Evolutionary conservation across 2,888 invertebrate genomes (phyloP).

Genomic region (Cheilosia pagana): DNA sequence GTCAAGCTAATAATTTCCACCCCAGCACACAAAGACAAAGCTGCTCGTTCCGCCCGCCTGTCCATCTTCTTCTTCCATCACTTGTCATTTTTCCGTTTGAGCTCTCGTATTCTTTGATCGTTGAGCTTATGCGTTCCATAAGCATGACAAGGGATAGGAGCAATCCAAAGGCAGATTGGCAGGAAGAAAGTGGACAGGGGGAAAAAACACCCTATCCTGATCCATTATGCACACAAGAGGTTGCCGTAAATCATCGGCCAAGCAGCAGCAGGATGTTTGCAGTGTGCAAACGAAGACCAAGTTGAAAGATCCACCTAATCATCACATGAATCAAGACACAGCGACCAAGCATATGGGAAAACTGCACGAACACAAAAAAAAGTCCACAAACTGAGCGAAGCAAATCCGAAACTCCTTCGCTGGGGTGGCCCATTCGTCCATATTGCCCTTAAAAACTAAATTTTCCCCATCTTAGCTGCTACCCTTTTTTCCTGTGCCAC

Average conservation of each 20-base stretch:
- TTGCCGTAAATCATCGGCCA: constrained; percentile 64
- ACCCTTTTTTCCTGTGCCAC: background rate
- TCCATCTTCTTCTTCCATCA: constrained; percentile 33
- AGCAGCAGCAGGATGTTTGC: constrained; percentile 33
- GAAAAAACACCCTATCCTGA: constrained; percentile 29
- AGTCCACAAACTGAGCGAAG: constrained; percentile 6
- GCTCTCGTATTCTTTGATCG: constrained; percentile 50
- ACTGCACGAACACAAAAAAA: constrained; percentile 1
- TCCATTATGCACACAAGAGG: constrained; percentile 65
- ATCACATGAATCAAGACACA: constrained; percentile 49
- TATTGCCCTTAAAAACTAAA: constrained; percentile 15
- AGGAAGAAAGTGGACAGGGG: background rate
- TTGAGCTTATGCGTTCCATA: constrained; percentile 36
- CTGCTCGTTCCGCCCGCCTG: background rate
- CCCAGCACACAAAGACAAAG: constrained; percentile 1
- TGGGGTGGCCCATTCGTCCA: background rate
- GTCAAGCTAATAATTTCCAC: constrained; percentile 52
- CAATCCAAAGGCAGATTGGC: constrained; percentile 14
- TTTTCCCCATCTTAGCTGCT: background rate
- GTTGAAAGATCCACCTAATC: constrained; percentile 46
- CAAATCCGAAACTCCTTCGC: constrained; percentile 39
- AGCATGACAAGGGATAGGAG: constrained; percentile 31
- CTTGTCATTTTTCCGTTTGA: constrained; percentile 38
- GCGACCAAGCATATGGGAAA: constrained; percentile 32
- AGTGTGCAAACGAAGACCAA: constrained; percentile 44